Percentiles rank a stretch among this genome's conserved stretches.
Evolutionary conservation across 2,888 invertebrate species (phyloP).

Genomic region (Merodon equestris): DNA sequence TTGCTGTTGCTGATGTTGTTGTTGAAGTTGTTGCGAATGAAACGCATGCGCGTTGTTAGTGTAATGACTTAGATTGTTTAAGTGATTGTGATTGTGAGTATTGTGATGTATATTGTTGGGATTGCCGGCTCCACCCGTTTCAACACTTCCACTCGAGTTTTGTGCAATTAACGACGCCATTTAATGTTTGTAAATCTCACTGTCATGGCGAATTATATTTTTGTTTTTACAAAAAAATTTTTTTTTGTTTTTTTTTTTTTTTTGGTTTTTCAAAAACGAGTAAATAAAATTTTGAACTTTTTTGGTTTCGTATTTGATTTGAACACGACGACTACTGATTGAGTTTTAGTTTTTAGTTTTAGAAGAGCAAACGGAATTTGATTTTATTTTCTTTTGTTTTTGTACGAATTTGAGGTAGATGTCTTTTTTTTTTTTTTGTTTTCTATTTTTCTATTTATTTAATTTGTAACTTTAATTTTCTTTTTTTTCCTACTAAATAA

Average conservation of each 20-base stretch:
- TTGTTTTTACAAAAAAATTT: constrained; percentile 7
- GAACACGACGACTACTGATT: constrained; percentile 60
- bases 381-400: constrained; percentile 41
- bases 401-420: constrained; percentile 68
- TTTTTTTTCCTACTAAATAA: constrained; percentile 65
- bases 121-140: constrained; percentile 73
- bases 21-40: constrained; percentile 72
- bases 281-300: constrained; percentile 54
- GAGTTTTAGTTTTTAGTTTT: constrained; percentile 36
- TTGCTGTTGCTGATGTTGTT: constrained; percentile 69
- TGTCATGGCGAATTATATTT: constrained; percentile 74
- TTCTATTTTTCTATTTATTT: constrained; percentile 33
- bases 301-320: constrained; percentile 42
- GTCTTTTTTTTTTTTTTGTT: constrained; percentile 58
- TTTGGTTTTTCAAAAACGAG: constrained; percentile 13
- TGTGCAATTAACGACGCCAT: constrained; percentile 79
- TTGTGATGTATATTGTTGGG: constrained; percentile 73
- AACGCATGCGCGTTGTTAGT: constrained; percentile 65
- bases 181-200: constrained; percentile 72
- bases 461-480: constrained; percentile 16
- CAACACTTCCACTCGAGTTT: constrained; percentile 76
- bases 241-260: constrained; percentile 24
- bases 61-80: constrained; percentile 76
- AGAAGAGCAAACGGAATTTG: constrained; percentile 59
- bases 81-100: constrained; percentile 75